Evolutionary conservation across 2,113 vertebrate species (phyloP), one percentile per base, ranked within the genome.

Genomic region (Peromyscus californicus): DNA sequence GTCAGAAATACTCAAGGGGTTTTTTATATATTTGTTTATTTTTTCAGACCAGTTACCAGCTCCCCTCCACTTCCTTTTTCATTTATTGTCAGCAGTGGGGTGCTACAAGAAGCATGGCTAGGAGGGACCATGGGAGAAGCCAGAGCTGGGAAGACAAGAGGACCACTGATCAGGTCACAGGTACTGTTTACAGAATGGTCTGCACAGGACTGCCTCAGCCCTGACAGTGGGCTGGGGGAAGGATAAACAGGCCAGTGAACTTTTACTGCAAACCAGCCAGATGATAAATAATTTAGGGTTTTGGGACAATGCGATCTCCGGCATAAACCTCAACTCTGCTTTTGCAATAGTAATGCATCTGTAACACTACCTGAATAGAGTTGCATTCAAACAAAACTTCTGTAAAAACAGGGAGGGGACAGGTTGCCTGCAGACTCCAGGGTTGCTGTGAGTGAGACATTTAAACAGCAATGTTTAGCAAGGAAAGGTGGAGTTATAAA

Each of bases 1-100:
- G 94, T 97, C 98, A 98, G 90, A 92, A 92, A 98, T 83, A 87
- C 92, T 96, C 93, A 86, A 82, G 83, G 72, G 76, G 29, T 96
- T 87, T 83, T 92, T 39, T 93, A 91, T 42, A 94, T 90, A 94
- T 9, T 72, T 72, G 70, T 9, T 97, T 97, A 96, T 89, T 75
- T 91, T 86, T 93, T 89, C 69, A 45, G 78, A 86, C 79, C 57
- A 97, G 96, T 94, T 82, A 88, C 80, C 63, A 88, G 65, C 15
- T 63, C 61, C 86, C 78, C 57, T 78, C 91, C 31, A 63, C 86
- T 96, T 59, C 22, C 21, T 95, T 74, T 79, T 74, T 84, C 86
- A 65, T 74, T 94, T 86, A 86, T 78, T 91, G 69, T 54, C 26
- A 31, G 67, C 29, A 86, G 31, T 22, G 21, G 15, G 92, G 4